These are phyloP conservation scores for Eulemur coronatus DNA, from an alignment of 2,797 vertebrate genomes.

Conservation along the genomic window DNA sequence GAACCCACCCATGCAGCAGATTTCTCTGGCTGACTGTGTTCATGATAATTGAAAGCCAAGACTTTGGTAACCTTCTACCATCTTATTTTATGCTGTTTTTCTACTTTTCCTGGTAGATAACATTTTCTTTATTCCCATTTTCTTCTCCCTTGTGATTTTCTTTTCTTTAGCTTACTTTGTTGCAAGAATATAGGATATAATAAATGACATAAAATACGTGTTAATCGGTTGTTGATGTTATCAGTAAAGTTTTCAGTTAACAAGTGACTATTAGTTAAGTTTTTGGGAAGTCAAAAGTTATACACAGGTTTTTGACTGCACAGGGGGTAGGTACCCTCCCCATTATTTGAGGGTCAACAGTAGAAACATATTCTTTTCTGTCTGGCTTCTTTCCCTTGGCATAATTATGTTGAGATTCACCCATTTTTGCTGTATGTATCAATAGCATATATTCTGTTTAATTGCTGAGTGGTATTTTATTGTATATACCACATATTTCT, in stretches of 20 bases:
- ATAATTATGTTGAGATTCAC: neutral
- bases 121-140: neutral
- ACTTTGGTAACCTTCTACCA: neutral
- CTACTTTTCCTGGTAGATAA: neutral
- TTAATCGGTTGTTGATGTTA: neutral
- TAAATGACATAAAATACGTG: neutral
- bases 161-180: neutral
- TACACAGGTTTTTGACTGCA: neutral
- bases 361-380: neutral
- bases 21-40: neutral
- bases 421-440: neutral
- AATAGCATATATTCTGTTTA: neutral
- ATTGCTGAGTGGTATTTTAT: neutral
- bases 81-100: neutral
- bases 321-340: neutral
- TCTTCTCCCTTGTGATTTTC: neutral
- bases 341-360: neutral
- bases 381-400: neutral
- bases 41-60: neutral
- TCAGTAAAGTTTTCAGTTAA: neutral
- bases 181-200: neutral
- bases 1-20: neutral
- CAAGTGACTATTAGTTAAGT: neutral
- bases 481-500: neutral
- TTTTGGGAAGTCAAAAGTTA: neutral